Conservation (phyloP, 2,113 vertebrate genomes). For the Danionella cerebrum region DNA sequence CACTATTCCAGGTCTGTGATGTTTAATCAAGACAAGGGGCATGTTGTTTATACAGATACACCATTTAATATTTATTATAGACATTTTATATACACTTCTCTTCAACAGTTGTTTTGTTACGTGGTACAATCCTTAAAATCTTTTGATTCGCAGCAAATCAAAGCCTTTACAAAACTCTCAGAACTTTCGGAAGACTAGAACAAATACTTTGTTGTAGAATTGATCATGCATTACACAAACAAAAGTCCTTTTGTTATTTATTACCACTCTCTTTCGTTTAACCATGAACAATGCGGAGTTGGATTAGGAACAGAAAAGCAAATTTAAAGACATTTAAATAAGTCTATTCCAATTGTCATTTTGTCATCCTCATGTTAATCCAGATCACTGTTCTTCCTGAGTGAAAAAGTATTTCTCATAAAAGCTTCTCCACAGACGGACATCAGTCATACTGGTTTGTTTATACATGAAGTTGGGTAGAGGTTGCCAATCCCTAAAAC, state of each 20-base stretch:
- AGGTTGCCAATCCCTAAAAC: background rate
- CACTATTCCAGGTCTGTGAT: too few species aligned
- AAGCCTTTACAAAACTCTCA: constrained; percentile 93
- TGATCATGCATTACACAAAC: constrained; percentile 99
- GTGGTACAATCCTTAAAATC: constrained; percentile 99
- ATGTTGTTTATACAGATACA: constrained; percentile 80
- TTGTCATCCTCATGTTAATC: background rate
- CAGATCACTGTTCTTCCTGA: background rate
- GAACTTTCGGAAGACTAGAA: constrained; percentile 97
- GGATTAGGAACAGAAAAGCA: constrained; percentile 69
- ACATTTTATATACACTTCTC: constrained; percentile 99
- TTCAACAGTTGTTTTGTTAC: constrained; percentile 86
- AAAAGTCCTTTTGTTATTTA: constrained; percentile 76
- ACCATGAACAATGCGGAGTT: constrained; percentile 52
- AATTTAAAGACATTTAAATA: too few species aligned
- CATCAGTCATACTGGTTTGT: background rate
- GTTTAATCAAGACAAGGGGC: constrained; percentile 12
- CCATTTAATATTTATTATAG: constrained; percentile 99
- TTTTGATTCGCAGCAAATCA: constrained; percentile 88
- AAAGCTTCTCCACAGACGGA: background rate
- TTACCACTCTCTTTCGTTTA: constrained; percentile 73
- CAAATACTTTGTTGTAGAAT: constrained; percentile 92
- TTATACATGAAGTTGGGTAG: background rate
- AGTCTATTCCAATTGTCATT: constrained; percentile 11
- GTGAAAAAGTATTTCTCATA: background rate